phyloP scores from a whole-genome alignment of 1,140 invertebrate genomes.

The Drosophila kurseongensis region DNA sequence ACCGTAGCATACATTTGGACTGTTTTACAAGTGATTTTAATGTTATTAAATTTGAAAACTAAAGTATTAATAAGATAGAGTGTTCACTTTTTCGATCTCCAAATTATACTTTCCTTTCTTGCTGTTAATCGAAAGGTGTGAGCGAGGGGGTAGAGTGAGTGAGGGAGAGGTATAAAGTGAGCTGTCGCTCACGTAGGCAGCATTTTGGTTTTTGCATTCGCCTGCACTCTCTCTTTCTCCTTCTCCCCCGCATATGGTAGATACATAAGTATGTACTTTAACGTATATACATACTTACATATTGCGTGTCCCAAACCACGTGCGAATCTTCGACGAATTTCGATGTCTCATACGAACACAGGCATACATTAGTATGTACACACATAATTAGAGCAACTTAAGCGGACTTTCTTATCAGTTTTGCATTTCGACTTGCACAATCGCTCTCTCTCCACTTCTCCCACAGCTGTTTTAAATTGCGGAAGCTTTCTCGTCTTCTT shows the following conservation, averaged over 20 bases:
- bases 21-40: no score
- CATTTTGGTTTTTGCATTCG: slow-evolving; percentile 56
- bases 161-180: slow-evolving; percentile 17
- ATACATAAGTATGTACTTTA: background rate
- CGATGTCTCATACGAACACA: slow-evolving; percentile 6
- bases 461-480: slow-evolving; percentile 65
- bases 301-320: slow-evolving; percentile 53
- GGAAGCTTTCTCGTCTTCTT: slow-evolving; percentile 67
- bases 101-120: background rate
- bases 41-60: no score
- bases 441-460: slow-evolving; percentile 14
- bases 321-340: slow-evolving; percentile 53
- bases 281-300: background rate
- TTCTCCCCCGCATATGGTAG: background rate
- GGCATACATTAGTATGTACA: slow-evolving; percentile 3
- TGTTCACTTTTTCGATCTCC: slow-evolving; percentile 18
- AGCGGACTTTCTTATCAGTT: slow-evolving; percentile 47
- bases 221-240: slow-evolving; percentile 14
- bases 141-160: slow-evolving; percentile 4
- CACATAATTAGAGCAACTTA: slow-evolving; percentile 25
- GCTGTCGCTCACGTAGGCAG: slow-evolving; percentile 71
- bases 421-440: slow-evolving; percentile 57
- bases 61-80: background rate
- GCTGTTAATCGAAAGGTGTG: slow-evolving; percentile 8
- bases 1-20: no score